Conservation (phyloP, 2,113 vertebrate genomes). For the Lagopus muta region DNA sequence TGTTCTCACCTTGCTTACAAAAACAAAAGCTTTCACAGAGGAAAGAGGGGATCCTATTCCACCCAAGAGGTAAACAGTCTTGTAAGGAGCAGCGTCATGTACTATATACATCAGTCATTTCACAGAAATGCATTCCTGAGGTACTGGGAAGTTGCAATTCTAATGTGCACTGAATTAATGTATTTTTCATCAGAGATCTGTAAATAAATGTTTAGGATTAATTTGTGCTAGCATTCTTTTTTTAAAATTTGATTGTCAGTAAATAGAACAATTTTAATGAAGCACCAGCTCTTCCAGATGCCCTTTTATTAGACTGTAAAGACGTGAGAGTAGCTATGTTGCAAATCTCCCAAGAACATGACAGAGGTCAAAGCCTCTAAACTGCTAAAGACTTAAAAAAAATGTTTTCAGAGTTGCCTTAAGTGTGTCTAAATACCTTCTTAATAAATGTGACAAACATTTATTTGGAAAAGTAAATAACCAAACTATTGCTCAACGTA, state of each 20-base stretch:
- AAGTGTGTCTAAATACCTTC: constrained; percentile 59
- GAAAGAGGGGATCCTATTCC: not conserved
- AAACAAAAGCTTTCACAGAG: not conserved
- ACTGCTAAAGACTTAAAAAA: constrained; percentile 54
- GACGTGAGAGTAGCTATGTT: not conserved
- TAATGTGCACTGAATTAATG: not conserved
- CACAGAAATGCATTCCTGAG: not conserved
- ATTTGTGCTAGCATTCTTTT: not conserved
- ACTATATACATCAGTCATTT: not conserved
- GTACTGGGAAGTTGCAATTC: not conserved
- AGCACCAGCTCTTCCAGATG: not conserved
- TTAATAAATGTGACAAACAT: constrained; percentile 65
- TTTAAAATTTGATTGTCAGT: not conserved
- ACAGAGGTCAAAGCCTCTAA: constrained; percentile 54
- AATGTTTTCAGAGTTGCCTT: constrained; percentile 50
- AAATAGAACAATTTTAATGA: not conserved
- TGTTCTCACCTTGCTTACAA: not conserved
- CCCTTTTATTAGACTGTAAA: not conserved
- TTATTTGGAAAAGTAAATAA: constrained; percentile 69
- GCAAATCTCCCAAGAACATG: constrained; percentile 39
- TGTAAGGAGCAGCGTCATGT: not conserved
- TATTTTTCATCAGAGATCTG: not conserved
- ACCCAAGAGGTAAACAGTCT: not conserved
- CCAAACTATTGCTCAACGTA: constrained; percentile 46
- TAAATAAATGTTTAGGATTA: not conserved